A percentile compares a stretch with the other conserved stretches of the same genome.
phyloP scores from a whole-genome alignment of 2,888 invertebrate genomes.

The Apomyelois bistriatella region DNA sequence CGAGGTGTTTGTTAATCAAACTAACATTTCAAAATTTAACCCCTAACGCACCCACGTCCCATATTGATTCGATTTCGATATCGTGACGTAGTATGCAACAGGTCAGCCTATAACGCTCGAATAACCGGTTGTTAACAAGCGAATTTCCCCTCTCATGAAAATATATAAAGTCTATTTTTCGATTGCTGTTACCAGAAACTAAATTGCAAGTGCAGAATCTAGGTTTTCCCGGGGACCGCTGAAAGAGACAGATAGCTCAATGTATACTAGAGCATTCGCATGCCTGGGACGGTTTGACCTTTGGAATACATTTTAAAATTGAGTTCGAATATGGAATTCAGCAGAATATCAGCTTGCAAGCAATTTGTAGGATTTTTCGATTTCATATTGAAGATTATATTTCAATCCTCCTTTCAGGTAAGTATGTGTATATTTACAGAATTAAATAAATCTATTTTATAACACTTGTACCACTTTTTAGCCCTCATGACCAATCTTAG shows the following conservation, averaged over 20 bases:
- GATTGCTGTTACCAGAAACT: conserved; percentile 27
- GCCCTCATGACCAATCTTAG: too few relatives aligned
- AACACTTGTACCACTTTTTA: too few relatives aligned
- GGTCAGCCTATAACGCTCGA: conserved; percentile 29
- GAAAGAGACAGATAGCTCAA: conserved; percentile 58
- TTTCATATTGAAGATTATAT: not conserved
- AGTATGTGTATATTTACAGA: too few relatives aligned
- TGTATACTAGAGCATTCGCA: conserved; percentile 22
- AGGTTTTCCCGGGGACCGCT: conserved; percentile 60
- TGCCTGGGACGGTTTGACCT: conserved; percentile 33
- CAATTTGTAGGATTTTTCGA: not conserved
- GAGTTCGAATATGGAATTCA: conserved; percentile 4
- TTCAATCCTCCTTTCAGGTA: too few relatives aligned
- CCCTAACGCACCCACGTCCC: conserved; percentile 21
- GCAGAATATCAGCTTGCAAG: not conserved
- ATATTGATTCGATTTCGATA: conserved; percentile 39
- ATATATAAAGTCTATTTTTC: conserved; percentile 45
- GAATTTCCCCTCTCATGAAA: conserved; percentile 4
- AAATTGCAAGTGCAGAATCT: conserved; percentile 49
- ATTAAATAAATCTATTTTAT: too few relatives aligned
- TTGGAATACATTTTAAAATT: conserved; percentile 22
- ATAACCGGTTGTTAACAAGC: conserved; percentile 10
- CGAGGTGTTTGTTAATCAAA: not conserved
- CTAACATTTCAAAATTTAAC: conserved; percentile 12
- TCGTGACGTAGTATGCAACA: conserved; percentile 41